These are phyloP conservation scores for Ctenosaura bakeri DNA, from an alignment of 2,797 vertebrate species.

Conservation along the genomic window DNA sequence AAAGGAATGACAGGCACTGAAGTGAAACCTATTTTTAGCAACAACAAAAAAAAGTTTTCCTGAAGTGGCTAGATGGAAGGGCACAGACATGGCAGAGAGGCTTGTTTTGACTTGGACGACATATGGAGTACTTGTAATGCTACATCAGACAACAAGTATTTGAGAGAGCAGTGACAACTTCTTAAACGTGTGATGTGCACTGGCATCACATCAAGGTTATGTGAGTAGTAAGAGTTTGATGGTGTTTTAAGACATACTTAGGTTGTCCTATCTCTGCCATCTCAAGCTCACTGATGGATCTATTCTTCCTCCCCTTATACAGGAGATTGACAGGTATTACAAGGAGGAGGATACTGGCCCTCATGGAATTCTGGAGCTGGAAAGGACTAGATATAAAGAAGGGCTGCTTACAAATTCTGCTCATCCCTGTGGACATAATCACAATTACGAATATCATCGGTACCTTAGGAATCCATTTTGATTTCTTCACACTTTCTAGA, in stretches of 20 bases:
- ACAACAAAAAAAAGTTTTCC: not conserved
- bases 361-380: not conserved
- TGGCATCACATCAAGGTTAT: constrained; percentile 21
- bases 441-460: no score
- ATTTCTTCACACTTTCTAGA: not conserved
- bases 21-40: constrained; percentile 36
- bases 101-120: constrained; percentile 30
- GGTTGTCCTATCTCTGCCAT: not conserved
- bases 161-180: constrained; percentile 21
- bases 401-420: not conserved
- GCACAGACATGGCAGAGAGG: constrained; percentile 21
- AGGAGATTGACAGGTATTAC: not conserved
- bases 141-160: not conserved
- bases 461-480: not conserved
- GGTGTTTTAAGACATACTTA: not conserved
- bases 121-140: constrained; percentile 37
- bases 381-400: not conserved
- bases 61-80: constrained; percentile 36
- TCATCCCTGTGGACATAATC: no score
- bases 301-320: not conserved
- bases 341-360: not conserved
- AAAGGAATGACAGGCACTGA: constrained; percentile 27
- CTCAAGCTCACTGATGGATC: constrained; percentile 17
- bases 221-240: accelerated
- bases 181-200: not conserved